phyloP scores from a whole-genome alignment of 1,140 invertebrate genomes.

The Musca vetustissima region DNA sequence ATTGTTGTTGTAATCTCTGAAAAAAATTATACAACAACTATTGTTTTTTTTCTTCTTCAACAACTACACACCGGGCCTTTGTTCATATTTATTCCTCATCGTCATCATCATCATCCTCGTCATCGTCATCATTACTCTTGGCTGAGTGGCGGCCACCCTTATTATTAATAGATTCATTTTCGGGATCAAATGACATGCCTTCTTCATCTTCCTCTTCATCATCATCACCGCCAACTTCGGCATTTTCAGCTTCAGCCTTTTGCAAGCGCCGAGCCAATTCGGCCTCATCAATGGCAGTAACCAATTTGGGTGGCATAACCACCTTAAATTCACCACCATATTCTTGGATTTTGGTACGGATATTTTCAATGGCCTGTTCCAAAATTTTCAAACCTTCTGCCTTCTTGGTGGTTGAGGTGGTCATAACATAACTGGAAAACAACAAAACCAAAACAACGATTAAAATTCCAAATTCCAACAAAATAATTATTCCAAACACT shows the following conservation, averaged over 20 bases:
- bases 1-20: too few relatives aligned
- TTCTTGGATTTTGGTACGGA: conserved; percentile 80
- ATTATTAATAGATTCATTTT: conserved; percentile 49
- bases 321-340: conserved; percentile 92
- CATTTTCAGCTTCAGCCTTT: conserved; percentile 88
- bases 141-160: conserved; percentile 32
- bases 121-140: conserved; percentile 30
- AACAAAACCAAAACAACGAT: conserved; percentile 4
- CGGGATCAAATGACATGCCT: conserved; percentile 58
- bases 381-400: conserved; percentile 87
- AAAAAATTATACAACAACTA: too few relatives aligned
- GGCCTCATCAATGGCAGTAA: conserved; percentile 96
- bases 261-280: conserved; percentile 93
- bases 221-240: conserved; percentile 89
- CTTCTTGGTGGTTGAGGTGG: conserved; percentile 95
- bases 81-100: conserved; percentile 19
- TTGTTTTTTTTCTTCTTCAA: not conserved
- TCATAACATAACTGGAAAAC: conserved; percentile 73
- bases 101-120: conserved; percentile 33
- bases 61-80: too few relatives aligned
- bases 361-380: conserved; percentile 85
- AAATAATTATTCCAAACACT: conserved; percentile 61
- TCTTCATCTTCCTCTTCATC: conserved; percentile 78
- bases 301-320: conserved; percentile 97
- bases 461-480: not conserved